Base-by-base conservation (phyloP, 2,113 vertebrate genomes). In the Cyprinodon tularosa region DNA sequence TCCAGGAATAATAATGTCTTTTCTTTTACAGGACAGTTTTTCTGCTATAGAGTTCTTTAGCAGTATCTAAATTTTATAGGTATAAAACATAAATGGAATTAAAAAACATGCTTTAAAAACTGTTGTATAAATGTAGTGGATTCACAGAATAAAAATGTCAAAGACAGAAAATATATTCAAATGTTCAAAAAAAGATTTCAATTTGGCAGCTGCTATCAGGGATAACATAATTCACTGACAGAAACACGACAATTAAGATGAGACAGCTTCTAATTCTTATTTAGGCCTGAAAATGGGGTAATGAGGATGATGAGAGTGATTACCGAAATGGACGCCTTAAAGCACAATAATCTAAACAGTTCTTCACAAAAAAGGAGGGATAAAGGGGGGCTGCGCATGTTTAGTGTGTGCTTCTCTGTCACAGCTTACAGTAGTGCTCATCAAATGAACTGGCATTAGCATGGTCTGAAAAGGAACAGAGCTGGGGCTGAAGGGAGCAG, bases 401-500 rank as follows among this genome's bases (percentile, higher is more conserved):
- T 73, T 78, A 81, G 80, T 80, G 74, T 57, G 72, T 80, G 81
- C 20, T 37, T 78, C 86, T 83, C 81, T 79, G 84, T 83, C 77
- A 76, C 71, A 71, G 90, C 90, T 90, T 93, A 92, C 89, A 93
- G 90, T 93, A 90, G 63, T 64, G 75, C 77, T 83, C 81, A 74
- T 82, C 86, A 93, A 92, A 92, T 89, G 89, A 90, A 88, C 85
- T 77, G 88, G 84, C 90, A 93, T 93, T 93, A 93, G 92, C 92
- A 93, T 93, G 84, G 81, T 77, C 81, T 93, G 92, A 93, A 92
- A 66, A 92, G 86, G 89, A 90, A 83, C 66, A 48, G 86, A 68
- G 83, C 87, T 62, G 20, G 78, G 90, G 87, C 78, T 88, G 86
- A 91, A 90, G 92, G 83, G 90, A 91, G 91, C 93, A 93, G 93